Conservation (phyloP, 2,888 invertebrate species). For the Camponotus fellah region DNA sequence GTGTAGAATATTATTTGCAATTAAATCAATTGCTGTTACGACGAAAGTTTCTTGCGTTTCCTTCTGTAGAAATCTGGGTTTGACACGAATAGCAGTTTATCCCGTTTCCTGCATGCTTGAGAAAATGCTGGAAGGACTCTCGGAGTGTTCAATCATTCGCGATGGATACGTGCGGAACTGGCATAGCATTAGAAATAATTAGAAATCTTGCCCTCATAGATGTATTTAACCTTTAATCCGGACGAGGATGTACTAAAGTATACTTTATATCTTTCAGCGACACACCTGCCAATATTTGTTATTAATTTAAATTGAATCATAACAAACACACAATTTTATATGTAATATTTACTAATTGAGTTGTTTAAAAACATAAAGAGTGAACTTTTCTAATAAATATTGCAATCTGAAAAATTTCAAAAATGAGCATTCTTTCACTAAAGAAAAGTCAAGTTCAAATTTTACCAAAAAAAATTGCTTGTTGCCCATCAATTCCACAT, state of each 20-base stretch:
- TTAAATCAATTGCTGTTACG: slow-evolving; percentile 54
- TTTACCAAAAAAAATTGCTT: background rate
- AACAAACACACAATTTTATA: slow-evolving; percentile 9
- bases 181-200: slow-evolving; percentile 44
- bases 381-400: background rate
- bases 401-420: background rate
- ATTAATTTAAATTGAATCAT: background rate
- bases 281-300: slow-evolving; percentile 14
- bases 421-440: background rate
- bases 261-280: slow-evolving; percentile 25
- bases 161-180: slow-evolving; percentile 49
- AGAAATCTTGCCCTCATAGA: slow-evolving; percentile 35
- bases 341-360: background rate
- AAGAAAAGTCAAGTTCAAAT: background rate
- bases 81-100: slow-evolving; percentile 48
- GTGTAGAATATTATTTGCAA: slow-evolving; percentile 42
- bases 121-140: slow-evolving; percentile 31
- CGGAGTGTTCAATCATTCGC: slow-evolving; percentile 52
- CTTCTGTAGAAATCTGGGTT: slow-evolving; percentile 37
- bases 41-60: slow-evolving; percentile 41
- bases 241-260: slow-evolving; percentile 17
- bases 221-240: slow-evolving; percentile 43
- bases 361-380: background rate
- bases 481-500: background rate
- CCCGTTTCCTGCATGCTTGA: slow-evolving; percentile 30